phyloP scores from a whole-genome alignment of 2,797 vertebrate genomes.

The Carduelis carduelis region DNA sequence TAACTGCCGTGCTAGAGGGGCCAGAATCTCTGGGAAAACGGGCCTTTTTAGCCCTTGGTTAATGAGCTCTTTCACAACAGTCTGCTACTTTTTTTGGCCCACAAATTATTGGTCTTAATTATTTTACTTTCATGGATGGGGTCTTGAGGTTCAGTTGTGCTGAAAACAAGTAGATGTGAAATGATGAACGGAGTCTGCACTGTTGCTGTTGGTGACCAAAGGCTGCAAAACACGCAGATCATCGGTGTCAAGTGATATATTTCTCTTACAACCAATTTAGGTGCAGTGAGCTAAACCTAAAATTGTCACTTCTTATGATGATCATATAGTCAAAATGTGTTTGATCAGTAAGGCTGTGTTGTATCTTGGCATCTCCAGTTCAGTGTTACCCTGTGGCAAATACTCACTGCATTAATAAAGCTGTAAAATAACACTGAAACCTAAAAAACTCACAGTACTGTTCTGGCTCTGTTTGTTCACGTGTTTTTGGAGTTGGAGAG shows the following conservation, averaged over 20 bases:
- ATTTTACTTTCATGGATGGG: background rate
- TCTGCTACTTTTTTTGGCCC: background rate
- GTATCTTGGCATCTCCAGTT: background rate
- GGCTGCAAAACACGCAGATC: background rate
- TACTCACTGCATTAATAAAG: background rate
- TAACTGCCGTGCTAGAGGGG: accelerated
- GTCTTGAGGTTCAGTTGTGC: background rate
- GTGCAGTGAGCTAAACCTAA: background rate
- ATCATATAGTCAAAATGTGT: background rate
- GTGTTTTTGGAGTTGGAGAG: background rate
- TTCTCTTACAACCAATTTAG: background rate
- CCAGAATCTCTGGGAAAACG: background rate
- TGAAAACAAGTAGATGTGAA: background rate
- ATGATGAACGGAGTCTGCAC: background rate
- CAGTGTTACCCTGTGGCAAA: background rate
- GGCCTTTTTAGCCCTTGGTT: background rate
- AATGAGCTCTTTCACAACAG: background rate
- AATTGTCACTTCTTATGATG: background rate
- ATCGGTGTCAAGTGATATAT: accelerated
- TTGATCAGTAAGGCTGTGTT: background rate
- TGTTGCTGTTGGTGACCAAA: background rate
- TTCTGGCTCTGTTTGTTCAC: background rate
- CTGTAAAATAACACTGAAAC: background rate
- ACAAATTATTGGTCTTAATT: background rate
- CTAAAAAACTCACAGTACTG: background rate